Conservation (phyloP, 2,797 vertebrate species). For the Mycteria americana region DNA sequence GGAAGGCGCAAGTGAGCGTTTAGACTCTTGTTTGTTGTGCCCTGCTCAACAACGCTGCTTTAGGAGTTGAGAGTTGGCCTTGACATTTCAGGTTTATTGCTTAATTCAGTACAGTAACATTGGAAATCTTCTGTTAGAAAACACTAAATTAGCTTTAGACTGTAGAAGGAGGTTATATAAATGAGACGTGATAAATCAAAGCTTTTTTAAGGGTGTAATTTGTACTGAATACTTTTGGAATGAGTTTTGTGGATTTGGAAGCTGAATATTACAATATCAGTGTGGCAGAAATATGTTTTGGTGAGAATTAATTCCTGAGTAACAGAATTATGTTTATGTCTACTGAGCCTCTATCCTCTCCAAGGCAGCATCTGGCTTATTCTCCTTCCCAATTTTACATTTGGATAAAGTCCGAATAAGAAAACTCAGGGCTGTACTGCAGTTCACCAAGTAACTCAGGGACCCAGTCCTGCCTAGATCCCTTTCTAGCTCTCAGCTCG, state of each 20-base stretch:
- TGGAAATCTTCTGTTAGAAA: constrained; percentile 36
- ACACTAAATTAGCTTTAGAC: constrained; percentile 28
- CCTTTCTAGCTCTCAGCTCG: rapidly evolving
- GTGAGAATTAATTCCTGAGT: constrained; percentile 60
- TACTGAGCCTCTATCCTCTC: constrained; percentile 36
- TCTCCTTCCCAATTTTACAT: constrained; percentile 17
- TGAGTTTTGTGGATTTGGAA: constrained; percentile 44
- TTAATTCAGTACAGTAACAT: constrained; percentile 16
- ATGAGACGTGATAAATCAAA: constrained; percentile 55
- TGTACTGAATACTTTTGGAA: constrained; percentile 51
- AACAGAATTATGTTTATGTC: constrained; percentile 53
- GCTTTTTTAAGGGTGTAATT: constrained; percentile 29
- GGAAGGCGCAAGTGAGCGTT: background rate
- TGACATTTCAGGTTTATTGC: background rate
- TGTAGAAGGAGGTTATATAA: constrained; percentile 12
- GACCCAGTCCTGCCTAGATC: background rate
- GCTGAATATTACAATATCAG: constrained; percentile 41
- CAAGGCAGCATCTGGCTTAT: constrained; percentile 38
- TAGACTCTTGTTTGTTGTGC: background rate
- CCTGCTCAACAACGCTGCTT: background rate
- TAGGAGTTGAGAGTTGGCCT: background rate
- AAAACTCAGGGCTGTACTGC: background rate
- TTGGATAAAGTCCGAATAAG: constrained; percentile 15
- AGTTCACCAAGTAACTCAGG: background rate
- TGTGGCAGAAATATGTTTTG: constrained; percentile 63